Evolutionary conservation across 2,113 vertebrate genomes (phyloP).

Genomic region (Anthoscopus minutus): DNA sequence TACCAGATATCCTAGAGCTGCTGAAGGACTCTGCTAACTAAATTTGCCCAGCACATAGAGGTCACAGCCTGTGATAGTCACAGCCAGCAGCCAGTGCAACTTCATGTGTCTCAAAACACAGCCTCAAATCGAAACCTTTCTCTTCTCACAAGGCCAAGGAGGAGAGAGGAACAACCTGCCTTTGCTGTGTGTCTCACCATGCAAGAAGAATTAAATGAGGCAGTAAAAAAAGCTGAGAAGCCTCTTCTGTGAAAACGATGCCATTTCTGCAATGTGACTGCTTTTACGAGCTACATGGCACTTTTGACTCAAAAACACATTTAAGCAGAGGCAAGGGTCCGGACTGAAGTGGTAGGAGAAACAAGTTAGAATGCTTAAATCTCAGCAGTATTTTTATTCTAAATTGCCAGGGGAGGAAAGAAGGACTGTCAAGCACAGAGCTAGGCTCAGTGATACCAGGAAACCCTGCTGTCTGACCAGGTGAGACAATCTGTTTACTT

Average conservation of each 20-base stretch:
- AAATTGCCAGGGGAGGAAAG: neutral
- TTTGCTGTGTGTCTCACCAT: neutral
- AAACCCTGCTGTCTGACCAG: neutral
- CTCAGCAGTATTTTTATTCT: neutral
- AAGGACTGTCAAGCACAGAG: neutral
- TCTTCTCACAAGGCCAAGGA: neutral
- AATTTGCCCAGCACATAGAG: fast-evolving
- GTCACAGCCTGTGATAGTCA: fast-evolving
- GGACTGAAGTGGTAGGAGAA: neutral
- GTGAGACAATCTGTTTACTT: neutral
- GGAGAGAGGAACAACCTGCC: neutral
- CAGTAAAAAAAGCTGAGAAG: neutral
- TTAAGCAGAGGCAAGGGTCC: neutral
- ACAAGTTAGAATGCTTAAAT: neutral
- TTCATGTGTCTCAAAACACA: neutral
- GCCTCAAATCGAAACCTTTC: neutral
- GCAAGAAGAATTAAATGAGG: neutral
- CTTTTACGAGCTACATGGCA: neutral
- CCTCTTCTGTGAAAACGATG: neutral
- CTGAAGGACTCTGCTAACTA: neutral
- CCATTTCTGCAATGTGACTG: neutral
- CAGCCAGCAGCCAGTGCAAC: neutral
- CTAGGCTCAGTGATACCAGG: neutral
- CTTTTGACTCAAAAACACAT: neutral
- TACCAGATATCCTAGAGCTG: neutral